Evolutionary conservation across 2,113 vertebrate genomes (phyloP), one percentile per base, ranked within the genome.

Genomic region (Zingel zingel): DNA sequence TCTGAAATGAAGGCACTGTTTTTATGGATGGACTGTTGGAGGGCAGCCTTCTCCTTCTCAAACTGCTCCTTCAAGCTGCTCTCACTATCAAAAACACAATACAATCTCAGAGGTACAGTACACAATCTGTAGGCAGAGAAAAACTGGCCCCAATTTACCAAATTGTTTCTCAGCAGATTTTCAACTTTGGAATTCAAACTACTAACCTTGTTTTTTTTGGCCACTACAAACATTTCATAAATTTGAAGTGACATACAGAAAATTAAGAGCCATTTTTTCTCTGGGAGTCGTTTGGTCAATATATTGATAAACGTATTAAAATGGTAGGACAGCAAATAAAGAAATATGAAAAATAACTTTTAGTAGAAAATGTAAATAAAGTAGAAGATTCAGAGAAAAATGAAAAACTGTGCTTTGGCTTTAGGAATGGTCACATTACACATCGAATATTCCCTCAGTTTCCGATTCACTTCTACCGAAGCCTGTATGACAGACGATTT

Each of bases 1-100:
- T 98, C 95, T 43, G 96, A 96, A 89, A 97, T 96, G 95, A 99
- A 97, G 96, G 97, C 97, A 96, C 97, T 97, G 74, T 97, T 97
- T 72, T 96, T 94, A 82, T 94, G 94, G 92, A 96, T 94, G 84
- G 97, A 97, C 88, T 97, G 96, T 88, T 98, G 96, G 90, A 97
- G 92, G 71, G 96, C 93, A 6, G 95, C 93, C 91, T 97, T 97
- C 87, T 99, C 97, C 84, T 97, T 96, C 79, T 97, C 95, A 4
- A 96, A 88, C 90, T 97, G 96, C 91, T 95, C 96, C 91, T 96
- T 96, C 88, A 96, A 95, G 62, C 95, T 80, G 13, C 93, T 96
- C 95, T 98, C 97, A 92, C 98, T 99, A 75, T 81, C 68, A 76
- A 72, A 91, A 18, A 86, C 56, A 90, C 27, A 79, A 74, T 5